phyloP scores from a whole-genome alignment of 2,888 invertebrate species.

The Tetramorium bicarinatum region DNA sequence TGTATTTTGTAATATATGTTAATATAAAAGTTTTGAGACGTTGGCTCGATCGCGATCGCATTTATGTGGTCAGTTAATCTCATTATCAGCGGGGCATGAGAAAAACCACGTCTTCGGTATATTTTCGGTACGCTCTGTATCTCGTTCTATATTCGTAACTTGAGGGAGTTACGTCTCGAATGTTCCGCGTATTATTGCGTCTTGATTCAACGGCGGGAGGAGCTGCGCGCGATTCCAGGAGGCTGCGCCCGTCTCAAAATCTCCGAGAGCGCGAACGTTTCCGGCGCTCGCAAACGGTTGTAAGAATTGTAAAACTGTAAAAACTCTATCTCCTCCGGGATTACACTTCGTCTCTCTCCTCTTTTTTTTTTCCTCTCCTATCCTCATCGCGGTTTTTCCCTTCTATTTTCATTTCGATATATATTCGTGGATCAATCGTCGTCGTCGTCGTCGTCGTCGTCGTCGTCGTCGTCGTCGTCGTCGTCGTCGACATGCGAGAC shows the following conservation, averaged over 20 bases:
- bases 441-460: conserved; percentile 66
- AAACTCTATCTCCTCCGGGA: background rate
- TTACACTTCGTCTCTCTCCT: conserved; percentile 33
- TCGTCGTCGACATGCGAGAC: conserved; percentile 61
- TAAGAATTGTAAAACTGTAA: background rate
- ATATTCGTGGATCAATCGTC: conserved; percentile 71
- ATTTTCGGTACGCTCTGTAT: conserved; percentile 29
- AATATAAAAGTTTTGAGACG: background rate
- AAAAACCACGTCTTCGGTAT: conserved; percentile 13
- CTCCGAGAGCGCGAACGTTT: background rate
- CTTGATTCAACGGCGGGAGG: conserved; percentile 8
- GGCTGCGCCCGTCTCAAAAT: background rate
- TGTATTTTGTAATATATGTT: background rate
- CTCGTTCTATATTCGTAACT: conserved; percentile 45
- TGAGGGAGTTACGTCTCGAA: background rate
- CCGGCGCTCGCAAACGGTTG: conserved; percentile 20
- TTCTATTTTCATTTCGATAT: conserved; percentile 71
- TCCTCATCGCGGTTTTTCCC: background rate
- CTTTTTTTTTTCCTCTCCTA: conserved; percentile 57
- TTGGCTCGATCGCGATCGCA: background rate
- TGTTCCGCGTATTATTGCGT: conserved; percentile 10
- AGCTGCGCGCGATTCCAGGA: background rate
- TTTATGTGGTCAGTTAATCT: background rate
- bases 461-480: conserved; percentile 72
- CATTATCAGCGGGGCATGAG: background rate